Evolutionary conservation across 37 sponge, comb jelly and placozoan species (phyloP), one percentile per base, ranked within the genome.

Genomic region (Geodia barretti): DNA sequence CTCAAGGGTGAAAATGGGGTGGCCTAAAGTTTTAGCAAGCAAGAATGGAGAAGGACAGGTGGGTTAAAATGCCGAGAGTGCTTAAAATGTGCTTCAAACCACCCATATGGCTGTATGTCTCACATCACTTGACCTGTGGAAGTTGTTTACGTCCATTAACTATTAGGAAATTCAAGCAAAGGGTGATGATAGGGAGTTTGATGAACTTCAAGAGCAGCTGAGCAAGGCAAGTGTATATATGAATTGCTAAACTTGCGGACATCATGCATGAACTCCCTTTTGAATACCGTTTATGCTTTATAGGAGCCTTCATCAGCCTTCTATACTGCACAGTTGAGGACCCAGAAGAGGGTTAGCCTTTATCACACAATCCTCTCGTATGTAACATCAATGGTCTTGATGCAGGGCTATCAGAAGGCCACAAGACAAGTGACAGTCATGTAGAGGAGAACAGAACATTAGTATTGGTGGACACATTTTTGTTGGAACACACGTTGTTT

Each of bases 281-380:
- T 24, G 30, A 75, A 24, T 4, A 65, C 66, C 8, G 66, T n/a
- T 43, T 5, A 31, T 59, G 23, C 33, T 26, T 25, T 68, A 25
- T 2, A 47, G 83, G 80, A 94, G 14, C 88, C 93, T 68, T 86
- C 87, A 7, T 89, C 85, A 23, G 95, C 97, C 24, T 96, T 94
- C 81, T 85, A 94, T 62, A 84, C 90, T 47, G 97, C 97, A 29
- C 77, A 86, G 64, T 78, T 87, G 19, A 87, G 92, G 58, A 96
- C 95, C 62, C 92, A 93, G 41, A 80, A 73, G 65, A 87, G 86
- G 68, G 92, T 92, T 36, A 85, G 89, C n/a, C n/a, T n/a, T n/a
- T n/a, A n/a, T n/a, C n/a, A n/a, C n/a, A n/a, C n/a, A n/a, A n/a
- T n/a, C n/a, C n/a, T n/a, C n/a, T n/a, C n/a, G n/a, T n/a, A n/a